phyloP scores from a whole-genome alignment of 1,140 invertebrate genomes.

The Panulirus ornatus region DNA sequence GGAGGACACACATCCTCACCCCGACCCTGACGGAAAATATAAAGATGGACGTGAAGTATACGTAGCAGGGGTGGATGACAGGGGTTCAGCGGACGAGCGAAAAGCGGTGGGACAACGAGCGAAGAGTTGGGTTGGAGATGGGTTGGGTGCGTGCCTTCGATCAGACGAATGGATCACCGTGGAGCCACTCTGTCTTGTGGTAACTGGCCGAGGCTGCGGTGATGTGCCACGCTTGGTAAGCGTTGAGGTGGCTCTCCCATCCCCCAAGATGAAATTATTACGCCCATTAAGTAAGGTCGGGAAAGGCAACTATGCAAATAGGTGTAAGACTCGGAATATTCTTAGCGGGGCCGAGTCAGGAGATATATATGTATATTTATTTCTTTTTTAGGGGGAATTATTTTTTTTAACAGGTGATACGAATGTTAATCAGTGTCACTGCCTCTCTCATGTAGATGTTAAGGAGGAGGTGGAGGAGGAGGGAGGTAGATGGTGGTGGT shows the following conservation, averaged over 20 bases:
- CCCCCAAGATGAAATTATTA: constrained; percentile 4
- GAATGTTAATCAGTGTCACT: too few species aligned
- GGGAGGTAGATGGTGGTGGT: too few species aligned
- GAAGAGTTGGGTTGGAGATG: neutral
- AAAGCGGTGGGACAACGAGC: neutral
- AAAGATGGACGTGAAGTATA: too few species aligned
- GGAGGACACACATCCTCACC: too few species aligned
- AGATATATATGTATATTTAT: too few species aligned
- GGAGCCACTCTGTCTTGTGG: constrained; percentile 34
- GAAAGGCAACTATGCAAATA: constrained; percentile 15
- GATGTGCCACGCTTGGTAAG: neutral
- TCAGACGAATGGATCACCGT: constrained; percentile 46
- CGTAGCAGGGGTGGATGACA: too few species aligned
- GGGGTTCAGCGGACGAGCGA: constrained; percentile 26
- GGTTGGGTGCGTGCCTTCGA: constrained; percentile 36
- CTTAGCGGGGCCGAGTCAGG: neutral
- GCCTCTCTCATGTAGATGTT: too few species aligned
- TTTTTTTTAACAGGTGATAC: too few species aligned
- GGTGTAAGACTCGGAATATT: neutral
- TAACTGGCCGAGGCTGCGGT: neutral
- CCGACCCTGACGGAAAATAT: too few species aligned
- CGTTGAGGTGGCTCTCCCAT: neutral
- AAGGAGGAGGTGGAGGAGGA: too few species aligned
- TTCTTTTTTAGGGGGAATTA: too few species aligned
- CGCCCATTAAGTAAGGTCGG: neutral